phyloP scores from a whole-genome alignment of 2,797 vertebrate genomes.

The Smutsia temminckii region DNA sequence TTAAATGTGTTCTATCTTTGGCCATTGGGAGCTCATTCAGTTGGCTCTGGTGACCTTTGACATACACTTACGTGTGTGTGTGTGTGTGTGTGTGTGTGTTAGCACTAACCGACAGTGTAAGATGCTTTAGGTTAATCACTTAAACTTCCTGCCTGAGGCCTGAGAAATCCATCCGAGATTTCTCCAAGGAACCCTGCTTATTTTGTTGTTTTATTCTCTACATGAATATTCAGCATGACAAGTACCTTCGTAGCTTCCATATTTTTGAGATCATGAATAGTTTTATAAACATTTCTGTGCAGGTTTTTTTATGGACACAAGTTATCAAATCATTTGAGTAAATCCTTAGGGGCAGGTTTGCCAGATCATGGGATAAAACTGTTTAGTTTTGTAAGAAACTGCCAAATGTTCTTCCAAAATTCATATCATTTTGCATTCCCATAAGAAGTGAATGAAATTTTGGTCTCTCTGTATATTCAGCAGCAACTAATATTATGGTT shows the following conservation, averaged over 20 bases:
- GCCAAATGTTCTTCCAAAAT: not conserved
- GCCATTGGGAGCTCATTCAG: not conserved
- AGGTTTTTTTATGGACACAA: not conserved
- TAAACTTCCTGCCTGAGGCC: not conserved
- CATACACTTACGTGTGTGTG: not conserved
- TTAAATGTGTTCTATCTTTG: not conserved
- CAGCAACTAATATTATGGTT: not conserved
- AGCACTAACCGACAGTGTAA: not conserved
- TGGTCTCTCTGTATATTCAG: not conserved
- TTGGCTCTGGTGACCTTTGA: not conserved
- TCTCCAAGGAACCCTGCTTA: not conserved
- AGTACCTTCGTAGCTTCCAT: not conserved
- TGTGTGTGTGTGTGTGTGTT: not conserved
- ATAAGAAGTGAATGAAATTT: not conserved
- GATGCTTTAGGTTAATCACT: not conserved
- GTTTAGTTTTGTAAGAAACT: not conserved
- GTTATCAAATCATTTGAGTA: not conserved
- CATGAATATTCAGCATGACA: not conserved
- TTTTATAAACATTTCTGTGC: not conserved
- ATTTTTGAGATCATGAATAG: not conserved
- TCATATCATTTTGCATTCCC: not conserved
- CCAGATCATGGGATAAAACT: not conserved
- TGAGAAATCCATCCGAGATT: not conserved
- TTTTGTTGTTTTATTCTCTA: not conserved
- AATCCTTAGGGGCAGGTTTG: not conserved